phyloP scores from a whole-genome alignment of 2,888 invertebrate genomes.

The Omphaloscelis lunosa region DNA sequence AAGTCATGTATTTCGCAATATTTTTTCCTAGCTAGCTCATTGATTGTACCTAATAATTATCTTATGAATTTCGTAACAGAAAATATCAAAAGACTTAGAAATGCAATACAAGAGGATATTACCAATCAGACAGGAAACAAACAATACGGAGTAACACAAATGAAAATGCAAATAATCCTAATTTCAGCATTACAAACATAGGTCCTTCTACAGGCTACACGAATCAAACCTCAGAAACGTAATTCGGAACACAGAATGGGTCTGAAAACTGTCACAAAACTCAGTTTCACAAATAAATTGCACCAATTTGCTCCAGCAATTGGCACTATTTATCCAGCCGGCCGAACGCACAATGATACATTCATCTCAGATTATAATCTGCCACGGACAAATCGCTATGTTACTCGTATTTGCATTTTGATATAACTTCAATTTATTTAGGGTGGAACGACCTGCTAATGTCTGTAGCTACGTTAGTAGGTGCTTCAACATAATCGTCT shows the following conservation, averaged over 20 bases:
- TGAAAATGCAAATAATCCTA: slow-evolving; percentile 3
- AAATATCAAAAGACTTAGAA: background rate
- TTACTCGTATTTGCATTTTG: slow-evolving; percentile 72
- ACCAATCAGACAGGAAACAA: background rate
- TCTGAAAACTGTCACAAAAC: slow-evolving; percentile 59
- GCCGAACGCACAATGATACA: slow-evolving; percentile 78
- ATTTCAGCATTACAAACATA: background rate
- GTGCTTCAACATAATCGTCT: slow-evolving; percentile 25
- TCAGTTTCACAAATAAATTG: slow-evolving; percentile 73
- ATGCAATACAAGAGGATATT: background rate
- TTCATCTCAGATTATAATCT: slow-evolving; percentile 84
- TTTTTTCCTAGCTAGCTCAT: background rate
- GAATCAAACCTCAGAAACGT: slow-evolving; percentile 32
- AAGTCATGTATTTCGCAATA: slow-evolving; percentile 7
- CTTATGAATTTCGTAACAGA: background rate
- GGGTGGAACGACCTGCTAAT: slow-evolving; percentile 59
- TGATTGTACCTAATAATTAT: background rate
- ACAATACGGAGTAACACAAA: background rate
- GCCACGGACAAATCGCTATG: slow-evolving; percentile 81
- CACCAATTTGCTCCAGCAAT: slow-evolving; percentile 72
- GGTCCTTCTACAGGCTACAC: slow-evolving; percentile 5
- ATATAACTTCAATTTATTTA: slow-evolving; percentile 65
- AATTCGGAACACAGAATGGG: slow-evolving; percentile 51
- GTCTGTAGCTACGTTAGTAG: slow-evolving; percentile 15
- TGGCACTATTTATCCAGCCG: slow-evolving; percentile 73